Evolutionary conservation across 2,888 invertebrate species (phyloP).

Genomic region (Amorpha juglandis): DNA sequence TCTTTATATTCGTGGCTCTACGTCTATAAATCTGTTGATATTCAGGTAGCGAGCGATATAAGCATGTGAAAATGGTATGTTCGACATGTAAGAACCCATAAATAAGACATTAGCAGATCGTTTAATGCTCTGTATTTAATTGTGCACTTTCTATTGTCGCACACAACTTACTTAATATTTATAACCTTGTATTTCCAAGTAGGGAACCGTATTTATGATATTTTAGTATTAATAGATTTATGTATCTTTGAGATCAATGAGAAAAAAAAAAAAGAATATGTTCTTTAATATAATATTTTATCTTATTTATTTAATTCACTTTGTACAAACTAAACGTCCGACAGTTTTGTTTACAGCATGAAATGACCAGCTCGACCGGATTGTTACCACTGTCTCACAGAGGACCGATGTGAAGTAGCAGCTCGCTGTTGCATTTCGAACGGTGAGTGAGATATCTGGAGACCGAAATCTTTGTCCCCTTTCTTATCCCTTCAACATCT

Average conservation of each 20-base stretch:
- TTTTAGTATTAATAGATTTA: not conserved
- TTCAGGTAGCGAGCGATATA: slow-evolving; percentile 66
- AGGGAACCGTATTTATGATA: not conserved
- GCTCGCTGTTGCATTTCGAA: too few species aligned
- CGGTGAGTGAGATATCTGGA: too few species aligned
- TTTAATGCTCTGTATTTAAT: slow-evolving; percentile 65
- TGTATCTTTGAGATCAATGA: not conserved
- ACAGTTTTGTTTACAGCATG: too few species aligned
- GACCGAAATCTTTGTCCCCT: too few species aligned
- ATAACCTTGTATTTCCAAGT: not conserved
- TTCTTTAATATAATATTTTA: too few species aligned
- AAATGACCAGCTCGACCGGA: too few species aligned
- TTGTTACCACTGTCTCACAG: too few species aligned
- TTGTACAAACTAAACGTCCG: too few species aligned
- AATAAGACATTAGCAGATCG: slow-evolving; percentile 82
- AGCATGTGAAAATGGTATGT: slow-evolving; percentile 80
- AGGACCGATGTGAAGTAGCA: too few species aligned
- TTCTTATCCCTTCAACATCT: too few species aligned
- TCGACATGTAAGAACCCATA: slow-evolving; percentile 71
- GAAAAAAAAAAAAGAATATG: too few species aligned
- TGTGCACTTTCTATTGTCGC: slow-evolving; percentile 64
- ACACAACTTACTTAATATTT: slow-evolving; percentile 51
- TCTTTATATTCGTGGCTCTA: slow-evolving; percentile 45
- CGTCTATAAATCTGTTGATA: slow-evolving; percentile 56
- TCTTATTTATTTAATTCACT: too few species aligned